Evolutionary conservation across 2,888 invertebrate genomes (phyloP).

Genomic region (Torymus tubicola): DNA sequence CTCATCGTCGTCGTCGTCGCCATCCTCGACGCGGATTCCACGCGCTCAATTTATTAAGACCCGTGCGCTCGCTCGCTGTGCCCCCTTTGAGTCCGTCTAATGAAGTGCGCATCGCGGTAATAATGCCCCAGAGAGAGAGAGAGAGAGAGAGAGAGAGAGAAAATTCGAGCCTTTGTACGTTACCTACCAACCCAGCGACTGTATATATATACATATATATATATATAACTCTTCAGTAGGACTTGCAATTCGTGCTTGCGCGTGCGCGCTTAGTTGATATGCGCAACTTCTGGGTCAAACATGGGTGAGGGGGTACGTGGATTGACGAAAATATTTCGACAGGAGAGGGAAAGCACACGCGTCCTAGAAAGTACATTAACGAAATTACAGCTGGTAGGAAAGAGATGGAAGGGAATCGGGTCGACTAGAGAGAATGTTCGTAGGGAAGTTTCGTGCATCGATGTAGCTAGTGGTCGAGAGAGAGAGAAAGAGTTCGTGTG

Average conservation of each 20-base stretch:
- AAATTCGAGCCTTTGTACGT: conserved; percentile 16
- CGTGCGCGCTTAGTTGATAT: conserved; percentile 4
- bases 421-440: background rate
- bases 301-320: background rate
- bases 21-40: background rate
- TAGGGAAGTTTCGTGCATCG: background rate
- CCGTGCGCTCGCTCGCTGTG: background rate
- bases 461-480: no score
- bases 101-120: conserved; percentile 7
- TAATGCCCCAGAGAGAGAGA: no score
- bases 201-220: no score
- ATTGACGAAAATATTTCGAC: conserved; percentile 11
- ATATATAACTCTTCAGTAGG: conserved; percentile 15
- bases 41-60: conserved; percentile 1
- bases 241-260: background rate
- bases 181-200: no score
- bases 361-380: conserved; percentile 7
- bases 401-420: background rate
- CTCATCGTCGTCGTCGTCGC: no score
- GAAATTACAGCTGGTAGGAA: conserved; percentile 7
- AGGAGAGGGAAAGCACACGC: no score
- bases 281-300: conserved; percentile 3
- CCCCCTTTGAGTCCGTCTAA: background rate
- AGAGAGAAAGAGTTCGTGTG: background rate
- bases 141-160: no score